Conservation (phyloP, 1,140 invertebrate genomes). For the Psix sp. region DNA sequence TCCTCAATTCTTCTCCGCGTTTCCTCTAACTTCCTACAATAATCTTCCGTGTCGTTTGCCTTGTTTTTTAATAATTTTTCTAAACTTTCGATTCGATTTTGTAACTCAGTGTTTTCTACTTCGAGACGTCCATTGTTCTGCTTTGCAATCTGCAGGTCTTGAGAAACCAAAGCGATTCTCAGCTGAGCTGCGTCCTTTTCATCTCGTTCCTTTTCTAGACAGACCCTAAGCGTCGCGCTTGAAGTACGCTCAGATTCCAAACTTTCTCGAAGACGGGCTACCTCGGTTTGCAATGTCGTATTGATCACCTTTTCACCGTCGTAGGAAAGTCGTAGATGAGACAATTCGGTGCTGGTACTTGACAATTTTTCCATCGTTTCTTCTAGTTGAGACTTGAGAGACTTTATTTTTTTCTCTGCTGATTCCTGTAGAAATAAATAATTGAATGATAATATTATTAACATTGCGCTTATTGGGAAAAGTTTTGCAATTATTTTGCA, state of each 20-base stretch:
- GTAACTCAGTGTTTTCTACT: constrained; percentile 76
- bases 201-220: constrained; percentile 78
- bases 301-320: constrained; percentile 68
- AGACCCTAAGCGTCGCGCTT: constrained; percentile 64
- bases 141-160: constrained; percentile 85
- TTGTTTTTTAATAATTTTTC: constrained; percentile 66
- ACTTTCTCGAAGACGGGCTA: constrained; percentile 63
- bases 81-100: constrained; percentile 67
- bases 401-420: constrained; percentile 73
- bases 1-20: constrained; percentile 75
- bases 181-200: constrained; percentile 87
- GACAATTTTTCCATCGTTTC: constrained; percentile 60
- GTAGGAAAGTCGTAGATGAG: constrained; percentile 62
- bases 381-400: constrained; percentile 72
- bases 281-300: constrained; percentile 66
- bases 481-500: too few relatives aligned
- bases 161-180: constrained; percentile 89
- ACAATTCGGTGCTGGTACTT: constrained; percentile 62
- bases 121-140: constrained; percentile 83
- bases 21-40: constrained; percentile 73
- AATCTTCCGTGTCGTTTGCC: constrained; percentile 77
- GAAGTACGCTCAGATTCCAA: constrained; percentile 66
- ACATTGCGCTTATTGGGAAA: too few relatives aligned
- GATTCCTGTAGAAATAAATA: constrained; percentile 63
- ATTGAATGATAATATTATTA: background rate